Conservation (phyloP, 1,140 invertebrate species). For the Ceratina japonica region DNA sequence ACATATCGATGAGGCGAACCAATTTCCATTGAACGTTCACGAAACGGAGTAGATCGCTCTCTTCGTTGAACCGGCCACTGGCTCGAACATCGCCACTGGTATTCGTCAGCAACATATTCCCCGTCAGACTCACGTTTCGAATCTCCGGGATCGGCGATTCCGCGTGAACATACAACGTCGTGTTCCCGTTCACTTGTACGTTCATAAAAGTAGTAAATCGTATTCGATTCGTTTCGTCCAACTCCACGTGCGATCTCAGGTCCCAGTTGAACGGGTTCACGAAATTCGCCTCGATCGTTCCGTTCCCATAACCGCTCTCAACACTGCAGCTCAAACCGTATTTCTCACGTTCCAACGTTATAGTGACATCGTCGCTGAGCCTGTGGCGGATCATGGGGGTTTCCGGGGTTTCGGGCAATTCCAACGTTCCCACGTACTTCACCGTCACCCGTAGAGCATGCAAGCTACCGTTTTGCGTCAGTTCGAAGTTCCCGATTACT, state of each 20-base stretch:
- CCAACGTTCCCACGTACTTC: not conserved
- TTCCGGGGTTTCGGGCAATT: slow-evolving; percentile 30
- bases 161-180: slow-evolving; percentile 62
- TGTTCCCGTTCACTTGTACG: slow-evolving; percentile 70
- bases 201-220: slow-evolving; percentile 67
- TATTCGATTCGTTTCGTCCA: slow-evolving; percentile 42
- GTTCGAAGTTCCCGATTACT: slow-evolving; percentile 37
- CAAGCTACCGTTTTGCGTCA: slow-evolving; percentile 32
- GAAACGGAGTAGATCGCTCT: slow-evolving; percentile 50
- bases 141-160: slow-evolving; percentile 68
- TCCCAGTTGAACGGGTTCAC: slow-evolving; percentile 74
- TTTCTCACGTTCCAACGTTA: slow-evolving; percentile 60
- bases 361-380: slow-evolving; percentile 12
- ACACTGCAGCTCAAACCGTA: slow-evolving; percentile 53
- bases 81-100: slow-evolving; percentile 61
- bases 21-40: slow-evolving; percentile 65
- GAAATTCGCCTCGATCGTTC: slow-evolving; percentile 56
- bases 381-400: not conserved
- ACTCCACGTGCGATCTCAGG: slow-evolving; percentile 25
- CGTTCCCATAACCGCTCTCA: slow-evolving; percentile 49
- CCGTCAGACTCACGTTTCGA: slow-evolving; percentile 59
- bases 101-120: slow-evolving; percentile 65
- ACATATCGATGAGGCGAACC: slow-evolving; percentile 67
- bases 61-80: slow-evolving; percentile 64
- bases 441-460: slow-evolving; percentile 46